Base-by-base conservation (phyloP, 2,888 invertebrate genomes). In the Herminia tarsipennalis region DNA sequence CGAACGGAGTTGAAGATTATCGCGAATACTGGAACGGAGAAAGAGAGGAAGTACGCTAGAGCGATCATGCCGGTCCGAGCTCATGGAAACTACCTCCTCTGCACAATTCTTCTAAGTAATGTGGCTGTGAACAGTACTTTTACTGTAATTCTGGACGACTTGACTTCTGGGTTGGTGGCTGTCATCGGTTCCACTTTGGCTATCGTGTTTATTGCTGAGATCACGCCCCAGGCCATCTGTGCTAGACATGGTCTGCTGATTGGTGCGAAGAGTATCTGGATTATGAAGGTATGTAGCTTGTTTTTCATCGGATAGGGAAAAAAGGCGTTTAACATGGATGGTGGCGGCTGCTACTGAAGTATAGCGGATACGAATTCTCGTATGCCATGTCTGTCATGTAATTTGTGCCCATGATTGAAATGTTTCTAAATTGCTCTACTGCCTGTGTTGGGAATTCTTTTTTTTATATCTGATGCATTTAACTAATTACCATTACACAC, bases 121-220 rank as follows among this genome's bases (percentile, higher is more conserved):
- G 99, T 99, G 9, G 94, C 99, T 55, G 98, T 99, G 33, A 99
- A 99, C 92, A 97, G 98, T 32, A 96, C 97, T 1, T 96, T 99
- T 73, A 98, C 99, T 5, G 98, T 99, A 64, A 93, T 99, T 38
- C 87, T 99, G 90, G 99, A 99, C 84, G 97, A 98, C 76, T 81
- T 99, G 73, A 98, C 98, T 3, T 97, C 98, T 12, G 98, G 98
- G 22, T 72, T 98, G 58, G 94, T 98, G 8, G 98, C 99, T 57
- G 95, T 99, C 20, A 94, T 98, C 45, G 95, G 94, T 25, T 97
- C 99, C 1, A 99, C 99, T 0, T 75, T 98, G 70, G 96, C 97
- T 34, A 99, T 99, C 73, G 99, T 99, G 56, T 94, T 99, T 52
- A 97, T 99, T 78, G 99, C 99, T 65, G 99, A 99, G 93, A 99